Conservation (phyloP, 1,140 invertebrate species). For the Littorina saxatilis region DNA sequence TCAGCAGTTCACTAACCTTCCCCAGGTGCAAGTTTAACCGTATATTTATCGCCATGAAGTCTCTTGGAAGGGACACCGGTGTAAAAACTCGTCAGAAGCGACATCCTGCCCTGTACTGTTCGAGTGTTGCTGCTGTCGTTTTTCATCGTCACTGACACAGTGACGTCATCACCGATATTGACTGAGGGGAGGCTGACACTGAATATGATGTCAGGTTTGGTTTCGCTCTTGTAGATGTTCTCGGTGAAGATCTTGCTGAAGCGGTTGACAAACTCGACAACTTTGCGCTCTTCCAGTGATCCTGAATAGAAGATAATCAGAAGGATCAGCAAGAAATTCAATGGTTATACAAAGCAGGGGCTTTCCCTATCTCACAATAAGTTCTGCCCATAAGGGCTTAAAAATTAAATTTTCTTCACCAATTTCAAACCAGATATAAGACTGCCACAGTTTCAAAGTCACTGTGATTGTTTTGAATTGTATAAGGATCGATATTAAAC, state of each 20-base stretch:
- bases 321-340: neutral
- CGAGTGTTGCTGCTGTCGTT: slow-evolving; percentile 41
- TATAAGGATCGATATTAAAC: too few species aligned
- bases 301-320: slow-evolving; percentile 39
- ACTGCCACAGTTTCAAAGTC: too few species aligned
- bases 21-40: slow-evolving; percentile 29
- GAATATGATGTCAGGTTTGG: slow-evolving; percentile 46
- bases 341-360: too few species aligned
- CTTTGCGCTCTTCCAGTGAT: slow-evolving; percentile 48
- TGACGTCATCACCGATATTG: slow-evolving; percentile 43
- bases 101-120: slow-evolving; percentile 42
- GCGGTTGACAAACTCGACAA: slow-evolving; percentile 53
- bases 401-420: too few species aligned
- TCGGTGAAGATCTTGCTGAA: slow-evolving; percentile 50
- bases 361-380: too few species aligned
- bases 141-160: slow-evolving; percentile 43
- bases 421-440: too few species aligned
- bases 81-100: slow-evolving; percentile 50
- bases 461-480: too few species aligned
- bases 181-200: slow-evolving; percentile 32
- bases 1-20: slow-evolving; percentile 44
- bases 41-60: slow-evolving; percentile 37
- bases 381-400: too few species aligned
- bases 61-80: slow-evolving; percentile 52
- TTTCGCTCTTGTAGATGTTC: slow-evolving; percentile 49